Evolutionary conservation across 2,113 vertebrate species (phyloP).

Genomic region (Corydoras maculifer): DNA sequence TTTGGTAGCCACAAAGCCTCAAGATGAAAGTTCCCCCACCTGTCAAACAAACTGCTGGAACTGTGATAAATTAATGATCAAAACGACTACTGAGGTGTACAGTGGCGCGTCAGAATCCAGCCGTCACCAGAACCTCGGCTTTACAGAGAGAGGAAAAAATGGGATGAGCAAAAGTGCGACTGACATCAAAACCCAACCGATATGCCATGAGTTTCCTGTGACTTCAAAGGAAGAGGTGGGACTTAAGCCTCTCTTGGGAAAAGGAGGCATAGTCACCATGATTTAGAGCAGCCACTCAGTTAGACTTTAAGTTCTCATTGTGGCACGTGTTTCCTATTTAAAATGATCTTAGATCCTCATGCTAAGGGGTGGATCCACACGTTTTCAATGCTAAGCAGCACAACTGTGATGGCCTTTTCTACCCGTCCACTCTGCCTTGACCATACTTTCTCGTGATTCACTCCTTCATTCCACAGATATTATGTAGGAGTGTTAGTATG

Average conservation of each 20-base stretch:
- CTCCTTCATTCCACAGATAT: conserved; percentile 39
- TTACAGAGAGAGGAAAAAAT: conserved; percentile 47
- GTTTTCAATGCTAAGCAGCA: background rate
- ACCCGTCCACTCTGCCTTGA: conserved; percentile 1
- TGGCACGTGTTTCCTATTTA: conserved; percentile 25
- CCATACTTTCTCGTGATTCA: conserved; percentile 17
- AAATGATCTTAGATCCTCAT: conserved; percentile 32
- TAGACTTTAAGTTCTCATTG: background rate
- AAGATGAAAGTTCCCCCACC: conserved; percentile 87
- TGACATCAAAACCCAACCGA: conserved; percentile 68
- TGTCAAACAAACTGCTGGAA: conserved; percentile 96
- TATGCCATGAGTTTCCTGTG: conserved; percentile 37
- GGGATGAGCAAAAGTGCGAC: conserved; percentile 55
- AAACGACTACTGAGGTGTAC: conserved; percentile 76
- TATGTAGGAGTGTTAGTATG: conserved; percentile 43
- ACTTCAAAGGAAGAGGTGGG: conserved; percentile 47
- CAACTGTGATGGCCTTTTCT: background rate
- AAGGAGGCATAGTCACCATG: conserved; percentile 21
- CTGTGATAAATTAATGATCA: conserved; percentile 98
- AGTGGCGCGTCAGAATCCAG: conserved; percentile 73
- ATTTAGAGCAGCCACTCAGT: conserved; percentile 25
- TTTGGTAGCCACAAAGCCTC: conserved; percentile 69
- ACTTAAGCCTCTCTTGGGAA: conserved; percentile 35
- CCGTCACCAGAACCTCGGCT: conserved; percentile 70
- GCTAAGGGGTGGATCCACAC: conserved; percentile 18